Percentiles rank a stretch among this genome's conserved stretches.
phyloP scores from a whole-genome alignment of 2,113 vertebrate genomes.

The Datnioides undecimradiatus region DNA sequence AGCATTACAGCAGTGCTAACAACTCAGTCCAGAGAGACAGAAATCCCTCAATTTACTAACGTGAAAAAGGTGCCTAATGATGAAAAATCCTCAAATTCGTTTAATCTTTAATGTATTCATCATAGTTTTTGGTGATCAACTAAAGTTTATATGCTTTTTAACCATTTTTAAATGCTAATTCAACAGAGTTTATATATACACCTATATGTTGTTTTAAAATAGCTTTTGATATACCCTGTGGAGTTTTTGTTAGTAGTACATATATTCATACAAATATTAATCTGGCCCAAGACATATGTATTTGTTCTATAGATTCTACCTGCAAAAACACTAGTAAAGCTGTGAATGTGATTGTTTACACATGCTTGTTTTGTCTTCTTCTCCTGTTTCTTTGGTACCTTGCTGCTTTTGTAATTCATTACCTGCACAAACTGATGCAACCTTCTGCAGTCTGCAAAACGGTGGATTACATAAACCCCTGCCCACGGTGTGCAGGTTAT shows the following conservation, averaged over 20 bases:
- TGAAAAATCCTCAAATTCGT: conserved; percentile 1
- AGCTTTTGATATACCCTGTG: not conserved
- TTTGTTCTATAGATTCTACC: too few relatives aligned
- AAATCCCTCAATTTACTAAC: not conserved
- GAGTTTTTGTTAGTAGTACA: too few relatives aligned
- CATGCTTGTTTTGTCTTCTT: not conserved
- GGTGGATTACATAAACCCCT: not conserved
- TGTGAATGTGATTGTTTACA: not conserved
- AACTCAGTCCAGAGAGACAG: not conserved
- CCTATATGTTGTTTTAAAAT: not conserved
- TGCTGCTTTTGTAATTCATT: not conserved
- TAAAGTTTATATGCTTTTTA: not conserved
- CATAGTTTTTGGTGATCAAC: not conserved
- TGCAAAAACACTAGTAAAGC: not conserved
- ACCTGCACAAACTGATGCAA: not conserved
- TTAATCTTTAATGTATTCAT: not conserved
- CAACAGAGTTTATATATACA: not conserved
- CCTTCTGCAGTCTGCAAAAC: not conserved
- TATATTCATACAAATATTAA: too few relatives aligned
- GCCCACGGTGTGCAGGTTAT: not conserved
- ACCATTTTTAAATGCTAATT: not conserved
- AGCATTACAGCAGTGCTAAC: not conserved
- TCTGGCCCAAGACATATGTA: not conserved
- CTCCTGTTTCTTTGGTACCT: not conserved
- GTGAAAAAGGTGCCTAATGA: conserved; percentile 12